Base-by-base conservation (phyloP, 2,888 invertebrate genomes). In the Escarpia spicata region DNA sequence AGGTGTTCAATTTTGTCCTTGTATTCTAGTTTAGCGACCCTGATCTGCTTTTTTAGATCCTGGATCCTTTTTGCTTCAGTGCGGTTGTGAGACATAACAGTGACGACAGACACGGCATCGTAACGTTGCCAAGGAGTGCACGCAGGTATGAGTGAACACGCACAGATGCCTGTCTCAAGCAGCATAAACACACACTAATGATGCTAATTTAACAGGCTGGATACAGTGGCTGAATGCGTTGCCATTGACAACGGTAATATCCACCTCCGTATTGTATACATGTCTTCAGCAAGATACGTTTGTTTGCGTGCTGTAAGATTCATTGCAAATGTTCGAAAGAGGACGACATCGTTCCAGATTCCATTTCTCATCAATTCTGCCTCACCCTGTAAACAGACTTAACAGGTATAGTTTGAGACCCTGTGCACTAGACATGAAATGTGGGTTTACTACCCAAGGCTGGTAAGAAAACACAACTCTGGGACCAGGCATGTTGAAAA, bases 121-220 rank as follows among this genome's bases (percentile, higher is more conserved):
- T 75, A 26, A 26, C 75, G 3, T 15, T 6, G 75, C 15, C 19
- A n/a, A 26, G 19, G 75, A 15, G 2, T 4, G 26, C 75, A 26
- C 19, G 26, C 52, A n/a, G 75, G 75, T 75, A 75, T 75, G 75
- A 26, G n/a, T 6, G 26, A 15, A 75, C 75, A 75, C 75, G 75
- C 75, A 8, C n/a, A 26, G 37, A 26, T n/a, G 0, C 75, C 19
- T n/a, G 75, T 19, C 0, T 26, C 26, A 75, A 52, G 9, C 52
- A 1, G 3, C 52, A 37, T 3, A 52, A 75, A 75, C n/a, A 75
- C 75, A 19, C 19, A 26, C 75, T 75, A 75, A 75, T 26, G 75
- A 75, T 75, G 75, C 75, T 75, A 75, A 75, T 75, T 75, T 75
- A 75, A n/a, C 75, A 75, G 75, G 75, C 75, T 26, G n/a, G 75